Percentiles rank a stretch among this genome's conserved stretches.
phyloP scores from a whole-genome alignment of 2,888 invertebrate genomes.

The Erebia epiphron region DNA sequence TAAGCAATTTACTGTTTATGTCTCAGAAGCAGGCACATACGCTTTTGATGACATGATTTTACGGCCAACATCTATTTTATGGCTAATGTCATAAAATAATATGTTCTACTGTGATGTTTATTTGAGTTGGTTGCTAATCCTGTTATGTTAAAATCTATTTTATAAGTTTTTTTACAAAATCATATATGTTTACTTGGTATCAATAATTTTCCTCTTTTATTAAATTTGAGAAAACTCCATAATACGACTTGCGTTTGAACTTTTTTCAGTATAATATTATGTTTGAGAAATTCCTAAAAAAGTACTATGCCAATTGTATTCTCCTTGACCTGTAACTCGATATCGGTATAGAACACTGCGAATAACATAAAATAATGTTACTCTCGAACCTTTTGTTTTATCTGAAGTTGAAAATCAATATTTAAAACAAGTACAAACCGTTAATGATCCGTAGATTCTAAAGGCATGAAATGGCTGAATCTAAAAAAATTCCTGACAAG shows the following conservation, averaged over 20 bases:
- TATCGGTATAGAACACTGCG: neutral
- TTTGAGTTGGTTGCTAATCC: neutral
- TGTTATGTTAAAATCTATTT: neutral
- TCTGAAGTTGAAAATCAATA: neutral
- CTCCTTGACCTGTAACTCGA: neutral
- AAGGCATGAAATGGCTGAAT: constrained; percentile 10
- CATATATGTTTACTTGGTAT: neutral
- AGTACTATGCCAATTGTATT: neutral
- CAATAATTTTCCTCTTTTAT: neutral
- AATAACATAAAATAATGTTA: neutral
- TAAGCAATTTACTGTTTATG: constrained; percentile 52
- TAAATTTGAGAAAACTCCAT: neutral
- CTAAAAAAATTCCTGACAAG: constrained; percentile 22
- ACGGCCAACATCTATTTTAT: constrained; percentile 62
- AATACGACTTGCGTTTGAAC: neutral
- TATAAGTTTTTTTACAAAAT: neutral
- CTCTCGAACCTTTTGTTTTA: neutral
- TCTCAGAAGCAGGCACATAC: constrained; percentile 50
- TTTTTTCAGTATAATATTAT: neutral
- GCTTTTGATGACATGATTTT: constrained; percentile 64
- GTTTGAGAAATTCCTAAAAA: neutral
- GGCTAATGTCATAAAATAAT: constrained; percentile 54
- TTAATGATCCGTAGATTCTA: constrained; percentile 13
- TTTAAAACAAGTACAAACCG: neutral
- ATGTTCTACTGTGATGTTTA: constrained; percentile 35